Evolutionary conservation across 2,797 vertebrate species (phyloP), one percentile per base, ranked within the genome.

Genomic region (Hydrolagus colliei): DNA sequence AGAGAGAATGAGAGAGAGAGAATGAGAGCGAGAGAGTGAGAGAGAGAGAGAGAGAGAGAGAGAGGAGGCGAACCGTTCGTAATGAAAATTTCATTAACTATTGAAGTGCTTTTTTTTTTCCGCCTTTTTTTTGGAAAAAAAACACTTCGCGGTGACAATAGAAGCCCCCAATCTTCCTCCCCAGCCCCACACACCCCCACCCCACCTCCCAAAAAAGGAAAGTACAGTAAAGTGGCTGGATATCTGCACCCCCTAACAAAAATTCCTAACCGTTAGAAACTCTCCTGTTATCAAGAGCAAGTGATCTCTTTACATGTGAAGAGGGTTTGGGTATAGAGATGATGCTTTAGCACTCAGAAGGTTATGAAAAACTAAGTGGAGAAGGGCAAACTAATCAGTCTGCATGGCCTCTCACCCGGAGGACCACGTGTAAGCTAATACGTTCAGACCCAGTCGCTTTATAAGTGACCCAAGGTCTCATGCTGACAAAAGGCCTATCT

Each of bases 401-500:
- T 84, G 79, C 32, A 84, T 52, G 79, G 27, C 79, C 79, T 84
- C 71, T 84, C 79, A 84, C 79, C 79, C 32, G 14, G 27, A 84
- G 79, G 65, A 84, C 79, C 79, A 84, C 65, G 65, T 84, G 79
- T 67, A 84, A 84, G 86, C 90, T 35, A 88, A 86, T 71, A 86
- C 61, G 86, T 86, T 20, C n/a, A 85, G 88, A 79, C 87, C 73
- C 88, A 85, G 86, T 89, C 86, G 89, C 88, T 16, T 89, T 86
- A 87, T 85, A 89, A 87, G 88, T 88, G 91, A 87, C 87, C 87
- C 90, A 86, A 88, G 88, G 91, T 91, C 90, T 91, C 87, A 91
- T 86, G 90, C 94, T 93, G 94, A 95, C 94, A 93, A 94, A 91
- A 95, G 94, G 93, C 94, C 93, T 93, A 93, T 94, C 94, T 95